These are phyloP conservation scores for Neoseiulus cucumeris DNA, from an alignment of 1,140 invertebrate species.

Conservation along the genomic window DNA sequence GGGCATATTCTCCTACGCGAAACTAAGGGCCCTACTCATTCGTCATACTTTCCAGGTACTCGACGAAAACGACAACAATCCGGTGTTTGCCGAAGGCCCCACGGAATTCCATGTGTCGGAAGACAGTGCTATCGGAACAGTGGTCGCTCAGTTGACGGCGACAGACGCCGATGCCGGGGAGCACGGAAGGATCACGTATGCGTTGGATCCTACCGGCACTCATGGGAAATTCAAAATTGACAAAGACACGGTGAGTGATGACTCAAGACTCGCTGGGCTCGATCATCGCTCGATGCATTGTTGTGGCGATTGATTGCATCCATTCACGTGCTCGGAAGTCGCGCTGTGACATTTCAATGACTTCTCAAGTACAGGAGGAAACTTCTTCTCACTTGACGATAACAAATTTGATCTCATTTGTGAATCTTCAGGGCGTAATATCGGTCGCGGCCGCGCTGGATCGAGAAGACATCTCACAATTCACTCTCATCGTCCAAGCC, in stretches of 20 bases:
- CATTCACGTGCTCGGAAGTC: no score
- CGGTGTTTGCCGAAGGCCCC: slow-evolving; percentile 44
- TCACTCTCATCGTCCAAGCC: slow-evolving; percentile 65
- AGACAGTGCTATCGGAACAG: slow-evolving; percentile 44
- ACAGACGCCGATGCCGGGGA: slow-evolving; percentile 62
- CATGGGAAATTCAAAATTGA: slow-evolving; percentile 44
- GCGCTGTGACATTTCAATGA: no score
- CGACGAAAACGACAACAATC: slow-evolving; percentile 85
- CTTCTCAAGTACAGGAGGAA: no score
- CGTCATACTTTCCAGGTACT: slow-evolving; percentile 33
- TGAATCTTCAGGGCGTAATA: slow-evolving; percentile 44
- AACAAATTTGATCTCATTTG: no score
- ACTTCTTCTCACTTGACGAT: no score
- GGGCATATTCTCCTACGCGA: no score
- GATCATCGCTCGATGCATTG: no score
- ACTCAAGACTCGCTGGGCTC: no score
- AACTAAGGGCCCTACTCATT: no score
- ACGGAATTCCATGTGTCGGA: slow-evolving; percentile 52
- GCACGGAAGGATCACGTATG: slow-evolving; percentile 70
- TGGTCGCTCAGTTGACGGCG: slow-evolving; percentile 50
- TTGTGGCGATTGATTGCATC: no score
- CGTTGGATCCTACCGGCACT: slow-evolving; percentile 60
- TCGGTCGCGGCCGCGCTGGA: slow-evolving; percentile 58
- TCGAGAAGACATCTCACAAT: slow-evolving; percentile 49
- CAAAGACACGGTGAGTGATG: slow-evolving; percentile 37